phyloP scores from a whole-genome alignment of 2,797 vertebrate species.

The Acanthopagrus latus region DNA sequence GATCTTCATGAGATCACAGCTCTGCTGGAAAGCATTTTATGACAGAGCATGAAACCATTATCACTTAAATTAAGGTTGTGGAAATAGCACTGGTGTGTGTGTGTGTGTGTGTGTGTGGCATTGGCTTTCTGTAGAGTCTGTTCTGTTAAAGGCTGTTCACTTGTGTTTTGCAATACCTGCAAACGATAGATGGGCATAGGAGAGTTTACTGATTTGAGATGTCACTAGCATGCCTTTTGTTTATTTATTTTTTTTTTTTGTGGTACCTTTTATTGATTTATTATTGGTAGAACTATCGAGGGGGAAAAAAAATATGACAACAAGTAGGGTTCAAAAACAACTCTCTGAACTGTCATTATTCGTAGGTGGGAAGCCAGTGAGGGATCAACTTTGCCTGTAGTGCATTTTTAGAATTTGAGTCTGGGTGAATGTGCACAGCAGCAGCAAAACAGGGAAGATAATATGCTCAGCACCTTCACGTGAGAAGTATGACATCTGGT shows the following conservation, averaged over 20 bases:
- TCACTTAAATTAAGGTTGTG: slow-evolving; percentile 24
- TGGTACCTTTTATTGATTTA: not conserved
- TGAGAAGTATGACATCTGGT: no score
- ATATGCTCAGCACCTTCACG: no score
- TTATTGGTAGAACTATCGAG: not conserved
- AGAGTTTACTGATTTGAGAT: no score
- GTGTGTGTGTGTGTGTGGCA: no score
- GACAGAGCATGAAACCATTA: slow-evolving; percentile 16
- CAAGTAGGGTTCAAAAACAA: not conserved
- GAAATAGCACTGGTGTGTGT: not conserved
- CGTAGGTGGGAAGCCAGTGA: not conserved
- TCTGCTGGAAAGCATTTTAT: slow-evolving; percentile 21
- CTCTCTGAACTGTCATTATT: not conserved
- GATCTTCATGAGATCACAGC: slow-evolving; percentile 34
- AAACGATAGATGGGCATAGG: no score
- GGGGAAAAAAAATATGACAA: no score
- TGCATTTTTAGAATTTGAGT: no score
- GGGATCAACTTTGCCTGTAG: not conserved
- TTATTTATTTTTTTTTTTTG: not conserved
- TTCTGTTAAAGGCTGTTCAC: not conserved
- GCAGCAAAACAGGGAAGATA: no score
- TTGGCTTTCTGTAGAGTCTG: not conserved
- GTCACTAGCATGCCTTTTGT: not conserved
- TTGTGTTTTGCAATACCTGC: not conserved
- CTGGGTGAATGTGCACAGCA: no score